Evolutionary conservation across 2,113 vertebrate genomes (phyloP), one percentile per base, ranked within the genome.

Genomic region (Myodes glareolus): DNA sequence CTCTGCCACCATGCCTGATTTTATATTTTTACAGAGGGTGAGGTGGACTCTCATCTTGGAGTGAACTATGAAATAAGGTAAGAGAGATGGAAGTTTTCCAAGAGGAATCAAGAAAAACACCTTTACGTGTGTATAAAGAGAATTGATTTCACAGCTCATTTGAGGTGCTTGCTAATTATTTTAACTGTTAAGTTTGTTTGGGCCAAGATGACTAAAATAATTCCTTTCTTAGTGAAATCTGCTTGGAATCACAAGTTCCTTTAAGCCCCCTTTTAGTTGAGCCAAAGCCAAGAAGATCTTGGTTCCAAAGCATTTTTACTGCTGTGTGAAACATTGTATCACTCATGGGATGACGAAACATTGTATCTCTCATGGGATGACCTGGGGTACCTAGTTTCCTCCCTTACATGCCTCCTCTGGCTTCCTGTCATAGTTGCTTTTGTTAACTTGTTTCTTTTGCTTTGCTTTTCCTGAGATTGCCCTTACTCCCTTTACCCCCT

Each of bases 141-240:
- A 58, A 58, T 16, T 84, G 45, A 81, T 86, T 92, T 93, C 63
- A 92, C 50, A 88, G 58, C 47, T 80, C 75, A 33, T 58, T n/a
- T 77, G 91, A 87, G 61, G 47, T 36, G 13, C 33, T 31, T 84
- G 89, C 72, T 85, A 80, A 77, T 92, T 91, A 55, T 75, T 31
- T 55, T 85, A 76, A 85, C 61, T 65, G 55, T 75, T 75, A 65
- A 45, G 31, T 65, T 91, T 95, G 55, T 90, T 84, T 84, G 52
- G 55, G 65, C 90, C 19, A 77, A 47, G 31, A 86, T 73, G n/a
- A 29, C 92, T 80, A 89, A 91, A 88, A 63, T 55, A 94, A 63
- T 61, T 73, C 50, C 80, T 96, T 85, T 88, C 87, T 55, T 76
- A 77, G 50, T 55, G 33, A 77, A 68, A 36, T 47, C 76, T 90